Conservation (phyloP, 2,797 vertebrate genomes). For the Steatocranus sp. region DNA sequence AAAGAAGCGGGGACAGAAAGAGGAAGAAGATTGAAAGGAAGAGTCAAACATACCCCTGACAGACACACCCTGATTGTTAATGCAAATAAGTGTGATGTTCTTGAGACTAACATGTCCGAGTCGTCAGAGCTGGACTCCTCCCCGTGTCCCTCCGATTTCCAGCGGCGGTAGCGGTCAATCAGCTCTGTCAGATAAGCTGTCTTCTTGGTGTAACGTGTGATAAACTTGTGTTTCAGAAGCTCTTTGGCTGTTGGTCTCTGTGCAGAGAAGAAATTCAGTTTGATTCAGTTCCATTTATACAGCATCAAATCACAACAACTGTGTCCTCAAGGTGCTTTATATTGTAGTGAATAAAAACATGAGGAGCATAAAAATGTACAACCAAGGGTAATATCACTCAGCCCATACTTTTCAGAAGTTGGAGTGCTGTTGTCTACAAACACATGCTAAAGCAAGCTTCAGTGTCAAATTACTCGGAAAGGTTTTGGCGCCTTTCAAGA, state of each 20-base stretch:
- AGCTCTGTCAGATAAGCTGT: conserved; percentile 94
- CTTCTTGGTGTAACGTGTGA: conserved; percentile 93
- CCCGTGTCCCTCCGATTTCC: conserved; percentile 94
- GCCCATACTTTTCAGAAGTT: neutral
- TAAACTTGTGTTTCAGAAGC: conserved; percentile 95
- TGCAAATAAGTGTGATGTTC: neutral
- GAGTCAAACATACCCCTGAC: neutral
- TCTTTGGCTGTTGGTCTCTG: conserved; percentile 97
- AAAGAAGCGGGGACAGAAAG: neutral
- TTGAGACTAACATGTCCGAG: conserved; percentile 84
- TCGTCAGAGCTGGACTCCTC: conserved; percentile 96
- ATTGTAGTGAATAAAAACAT: neutral
- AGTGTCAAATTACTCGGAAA: neutral
- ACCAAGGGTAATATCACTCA: neutral
- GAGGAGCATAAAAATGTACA: neutral
- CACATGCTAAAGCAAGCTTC: neutral
- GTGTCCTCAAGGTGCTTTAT: neutral
- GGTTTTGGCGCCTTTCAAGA: neutral
- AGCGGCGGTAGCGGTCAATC: conserved; percentile 93
- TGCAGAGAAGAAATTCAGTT: neutral
- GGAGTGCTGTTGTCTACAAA: neutral
- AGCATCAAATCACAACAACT: neutral
- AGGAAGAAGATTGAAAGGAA: neutral
- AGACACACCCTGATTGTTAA: neutral
- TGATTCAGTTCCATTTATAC: neutral